Evolutionary conservation across 1,140 invertebrate genomes (phyloP).

Genomic region (Colletes gigas): DNA sequence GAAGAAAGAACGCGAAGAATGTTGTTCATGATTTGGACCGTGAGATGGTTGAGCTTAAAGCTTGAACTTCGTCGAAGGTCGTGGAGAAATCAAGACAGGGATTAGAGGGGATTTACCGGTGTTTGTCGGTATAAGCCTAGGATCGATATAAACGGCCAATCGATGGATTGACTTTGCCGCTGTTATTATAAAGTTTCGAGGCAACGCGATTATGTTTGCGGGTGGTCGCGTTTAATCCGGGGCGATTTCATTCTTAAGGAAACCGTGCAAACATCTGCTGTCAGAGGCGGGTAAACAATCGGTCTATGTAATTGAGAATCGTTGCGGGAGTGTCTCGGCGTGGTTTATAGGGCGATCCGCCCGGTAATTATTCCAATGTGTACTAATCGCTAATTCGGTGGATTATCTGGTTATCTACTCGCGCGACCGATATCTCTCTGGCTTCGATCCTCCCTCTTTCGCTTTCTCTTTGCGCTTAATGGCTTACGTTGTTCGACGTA

Average conservation of each 20-base stretch:
- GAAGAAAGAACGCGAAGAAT: no score
- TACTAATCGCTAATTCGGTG: conserved; percentile 66
- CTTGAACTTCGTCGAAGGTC: background rate
- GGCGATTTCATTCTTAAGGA: background rate
- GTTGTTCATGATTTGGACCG: no score
- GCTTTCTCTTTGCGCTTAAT: conserved; percentile 16
- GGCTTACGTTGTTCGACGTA: conserved; percentile 18
- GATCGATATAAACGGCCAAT: background rate
- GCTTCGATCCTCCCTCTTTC: background rate
- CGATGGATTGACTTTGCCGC: background rate
- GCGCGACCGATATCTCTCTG: conserved; percentile 7
- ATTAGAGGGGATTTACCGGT: background rate
- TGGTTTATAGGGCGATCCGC: conserved; percentile 58
- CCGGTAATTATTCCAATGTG: conserved; percentile 67
- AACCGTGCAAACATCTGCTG: background rate
- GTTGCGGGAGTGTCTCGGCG: conserved; percentile 32
- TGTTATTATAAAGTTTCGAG: background rate
- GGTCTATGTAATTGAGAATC: conserved; percentile 55
- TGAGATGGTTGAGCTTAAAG: no score
- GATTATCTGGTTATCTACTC: conserved; percentile 67
- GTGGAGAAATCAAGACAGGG: background rate
- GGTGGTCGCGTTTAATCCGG: background rate
- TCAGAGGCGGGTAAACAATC: conserved; percentile 24
- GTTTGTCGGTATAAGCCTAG: background rate
- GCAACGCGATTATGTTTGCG: background rate